Evolutionary conservation across 2,888 invertebrate species (phyloP).

Genomic region (Oscheius sp.): DNA sequence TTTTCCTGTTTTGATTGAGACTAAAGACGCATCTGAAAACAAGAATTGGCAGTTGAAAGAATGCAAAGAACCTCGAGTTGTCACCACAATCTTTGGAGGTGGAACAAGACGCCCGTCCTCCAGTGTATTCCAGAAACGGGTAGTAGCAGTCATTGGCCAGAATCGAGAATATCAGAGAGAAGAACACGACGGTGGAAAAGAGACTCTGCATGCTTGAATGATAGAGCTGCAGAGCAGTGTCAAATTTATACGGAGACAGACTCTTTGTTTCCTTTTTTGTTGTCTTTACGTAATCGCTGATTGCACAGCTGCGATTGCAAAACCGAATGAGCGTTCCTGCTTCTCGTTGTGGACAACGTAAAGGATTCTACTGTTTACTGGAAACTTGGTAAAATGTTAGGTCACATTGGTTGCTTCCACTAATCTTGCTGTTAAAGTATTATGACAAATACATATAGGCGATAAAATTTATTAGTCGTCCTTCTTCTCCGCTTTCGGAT

Average conservation of each 20-base stretch:
- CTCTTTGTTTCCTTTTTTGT: conserved; percentile 26
- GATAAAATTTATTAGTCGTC: conserved; percentile 10
- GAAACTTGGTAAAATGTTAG: too few relatives aligned
- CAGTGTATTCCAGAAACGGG: conserved; percentile 25
- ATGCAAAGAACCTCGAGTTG: conserved; percentile 4
- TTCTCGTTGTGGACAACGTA: not conserved
- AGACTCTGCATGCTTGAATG: not conserved
- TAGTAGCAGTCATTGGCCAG: conserved; percentile 23
- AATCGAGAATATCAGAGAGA: not conserved
- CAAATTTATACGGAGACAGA: conserved; percentile 1
- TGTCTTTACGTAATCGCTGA: conserved; percentile 16
- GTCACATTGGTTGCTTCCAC: too few relatives aligned
- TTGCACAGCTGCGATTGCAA: conserved; percentile 15
- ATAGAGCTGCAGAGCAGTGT: not conserved
- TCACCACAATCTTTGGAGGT: conserved; percentile 18
- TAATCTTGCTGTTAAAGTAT: too few relatives aligned
- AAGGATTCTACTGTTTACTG: not conserved
- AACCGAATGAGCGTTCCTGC: not conserved
- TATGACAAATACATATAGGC: too few relatives aligned
- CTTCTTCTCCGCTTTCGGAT: conserved; percentile 26
- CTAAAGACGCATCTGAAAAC: conserved; percentile 21
- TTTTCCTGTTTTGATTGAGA: conserved; percentile 10
- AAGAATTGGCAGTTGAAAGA: not conserved
- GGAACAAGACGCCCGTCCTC: conserved; percentile 8
- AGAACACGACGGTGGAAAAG: not conserved